Percentiles rank a stretch among this genome's conserved stretches.
These are phyloP conservation scores for Stramonita haemastoma DNA, from an alignment of 2,888 invertebrate species.

Conservation along the genomic window DNA sequence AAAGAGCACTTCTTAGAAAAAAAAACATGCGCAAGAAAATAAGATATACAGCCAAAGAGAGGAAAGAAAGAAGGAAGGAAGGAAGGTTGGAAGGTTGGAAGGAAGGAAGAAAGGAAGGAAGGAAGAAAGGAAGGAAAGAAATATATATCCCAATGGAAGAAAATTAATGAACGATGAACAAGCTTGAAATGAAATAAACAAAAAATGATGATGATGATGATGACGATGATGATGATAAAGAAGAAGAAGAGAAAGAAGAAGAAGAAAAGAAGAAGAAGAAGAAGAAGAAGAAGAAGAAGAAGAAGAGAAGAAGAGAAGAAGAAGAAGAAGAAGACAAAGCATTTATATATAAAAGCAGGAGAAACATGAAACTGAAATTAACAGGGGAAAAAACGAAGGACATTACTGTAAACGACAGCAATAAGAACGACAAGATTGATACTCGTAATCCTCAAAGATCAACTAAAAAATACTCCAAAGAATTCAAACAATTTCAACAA, in stretches of 20 bases:
- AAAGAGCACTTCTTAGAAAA: not conserved
- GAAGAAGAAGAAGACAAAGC: not conserved
- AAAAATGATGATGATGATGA: not conserved
- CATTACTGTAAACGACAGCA: no score
- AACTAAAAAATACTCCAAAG: no score
- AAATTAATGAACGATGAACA: not conserved
- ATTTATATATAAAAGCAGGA: no score
- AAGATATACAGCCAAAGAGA: not conserved
- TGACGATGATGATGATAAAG: not conserved
- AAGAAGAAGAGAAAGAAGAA: not conserved
- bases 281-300: not conserved
- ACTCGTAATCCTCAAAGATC: no score
- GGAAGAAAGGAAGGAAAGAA: not conserved
- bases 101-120: not conserved
- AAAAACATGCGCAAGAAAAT: not conserved
- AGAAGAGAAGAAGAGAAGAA: not conserved
- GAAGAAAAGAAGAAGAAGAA: not conserved
- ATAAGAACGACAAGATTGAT: no score
- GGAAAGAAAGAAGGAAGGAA: not conserved
- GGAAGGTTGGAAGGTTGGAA: no score
- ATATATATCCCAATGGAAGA: not conserved
- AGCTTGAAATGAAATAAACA: not conserved
- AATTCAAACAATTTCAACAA: no score
- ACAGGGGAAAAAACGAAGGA: no score
- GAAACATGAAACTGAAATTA: no score